Evolutionary conservation across 1,140 invertebrate genomes (phyloP), one percentile per base, ranked within the genome.

Genomic region (Drosophila ficusphila): DNA sequence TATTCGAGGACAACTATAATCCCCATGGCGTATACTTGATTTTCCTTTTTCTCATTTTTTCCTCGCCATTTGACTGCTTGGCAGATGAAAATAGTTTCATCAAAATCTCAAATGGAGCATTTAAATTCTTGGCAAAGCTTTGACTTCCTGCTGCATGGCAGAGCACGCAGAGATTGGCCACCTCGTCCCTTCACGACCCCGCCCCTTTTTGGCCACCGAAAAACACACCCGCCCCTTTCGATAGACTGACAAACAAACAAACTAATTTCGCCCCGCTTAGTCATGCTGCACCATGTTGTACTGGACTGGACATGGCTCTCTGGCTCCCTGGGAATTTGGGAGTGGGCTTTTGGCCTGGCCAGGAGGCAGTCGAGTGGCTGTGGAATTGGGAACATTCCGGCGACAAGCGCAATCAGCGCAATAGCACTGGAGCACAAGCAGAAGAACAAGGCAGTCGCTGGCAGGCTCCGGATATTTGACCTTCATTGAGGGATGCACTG

Each of bases 231-330:
- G n/a, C 25, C 57, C 27, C 47, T 52, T 71, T 47, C 75, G 60
- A 75, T 53, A 60, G 54, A n/a, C n/a, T n/a, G n/a, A 44, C 70
- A 86, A 85, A 85, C 79, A 85, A 85, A 85, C 82, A 86, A 85
- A 76, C 81, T 85, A 85, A 85, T 85, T 85, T 85, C 52, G 81
- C 33, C 53, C 34, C 27, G 68, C 54, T 68, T 51, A 52, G 68
- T 52, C 68, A 62, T 72, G 72, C 53, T 76, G 74, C 54, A 48
- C 58, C 71, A 47, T 48, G 27, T 39, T 60, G 49, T 46, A 41
- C 46, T 67, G 49, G 51, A 41, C 46, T 67, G 64, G 79, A 83
- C 73, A 82, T 82, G 78, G 70, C 57, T 81, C 33, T n/a, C n/a
- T n/a, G n/a, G n/a, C n/a, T n/a, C n/a, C n/a, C n/a, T 34, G 44